phyloP scores from a whole-genome alignment of 2,797 vertebrate genomes.

The Tolypeutes matacus region DNA sequence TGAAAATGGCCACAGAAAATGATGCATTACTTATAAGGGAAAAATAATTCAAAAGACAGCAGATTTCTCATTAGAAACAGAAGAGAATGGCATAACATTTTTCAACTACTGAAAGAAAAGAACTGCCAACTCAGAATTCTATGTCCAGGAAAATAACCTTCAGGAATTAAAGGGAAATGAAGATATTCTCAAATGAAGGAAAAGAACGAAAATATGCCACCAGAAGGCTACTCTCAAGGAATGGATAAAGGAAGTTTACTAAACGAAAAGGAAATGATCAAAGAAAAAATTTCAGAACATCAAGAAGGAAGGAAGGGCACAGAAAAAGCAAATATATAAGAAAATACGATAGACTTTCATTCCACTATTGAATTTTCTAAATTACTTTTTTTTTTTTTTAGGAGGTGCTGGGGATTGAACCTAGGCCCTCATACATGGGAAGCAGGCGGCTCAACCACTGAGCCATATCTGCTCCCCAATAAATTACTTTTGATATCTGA shows the following conservation, averaged over 20 bases:
- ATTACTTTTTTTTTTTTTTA: neutral
- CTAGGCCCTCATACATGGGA: too few species aligned
- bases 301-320: neutral
- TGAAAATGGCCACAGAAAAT: neutral
- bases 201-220: neutral
- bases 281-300: neutral
- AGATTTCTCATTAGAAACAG: constrained; percentile 27
- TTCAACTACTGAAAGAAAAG: neutral
- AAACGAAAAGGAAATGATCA: neutral
- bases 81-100: neutral
- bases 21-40: neutral
- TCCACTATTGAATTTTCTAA: neutral
- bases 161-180: neutral
- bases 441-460: too few species aligned
- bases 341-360: neutral
- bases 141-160: neutral
- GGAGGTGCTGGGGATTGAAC: too few species aligned
- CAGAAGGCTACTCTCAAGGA: neutral
- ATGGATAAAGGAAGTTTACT: neutral
- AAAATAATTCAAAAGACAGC: neutral
- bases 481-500: neutral
- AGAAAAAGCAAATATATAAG: neutral
- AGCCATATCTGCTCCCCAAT: neutral
- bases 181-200: neutral
- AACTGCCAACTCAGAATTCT: too few species aligned